Conservation (phyloP, 1,140 invertebrate species). For the Cyclina sinensis region DNA sequence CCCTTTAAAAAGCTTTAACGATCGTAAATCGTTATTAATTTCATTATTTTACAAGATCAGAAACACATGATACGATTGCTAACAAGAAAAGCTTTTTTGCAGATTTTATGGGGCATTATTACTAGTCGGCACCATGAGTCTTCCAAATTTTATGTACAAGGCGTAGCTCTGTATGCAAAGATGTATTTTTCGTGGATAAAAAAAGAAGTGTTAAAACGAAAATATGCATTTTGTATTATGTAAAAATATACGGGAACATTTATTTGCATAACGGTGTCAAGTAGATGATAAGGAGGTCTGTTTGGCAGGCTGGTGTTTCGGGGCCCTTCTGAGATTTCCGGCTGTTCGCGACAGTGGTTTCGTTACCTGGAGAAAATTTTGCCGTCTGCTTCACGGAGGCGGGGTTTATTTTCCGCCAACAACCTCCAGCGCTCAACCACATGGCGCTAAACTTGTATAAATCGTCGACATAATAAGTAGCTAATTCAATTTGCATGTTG, state of each 20-base stretch:
- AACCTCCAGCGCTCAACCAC: slow-evolving; percentile 8
- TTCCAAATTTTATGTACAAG: not conserved
- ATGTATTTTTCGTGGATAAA: not conserved
- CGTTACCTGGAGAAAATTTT: not conserved
- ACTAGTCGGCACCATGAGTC: slow-evolving; percentile 1
- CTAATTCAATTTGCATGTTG: slow-evolving; percentile 70
- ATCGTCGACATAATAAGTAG: slow-evolving; percentile 52
- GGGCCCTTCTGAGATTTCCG: slow-evolving; percentile 2
- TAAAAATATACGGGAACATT: not conserved
- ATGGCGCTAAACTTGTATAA: slow-evolving; percentile 59
- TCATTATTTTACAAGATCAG: slow-evolving; percentile 44
- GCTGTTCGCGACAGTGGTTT: slow-evolving; percentile 3
- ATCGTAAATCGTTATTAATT: slow-evolving; percentile 48
- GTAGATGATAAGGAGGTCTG: not conserved
- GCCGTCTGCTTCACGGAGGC: not conserved
- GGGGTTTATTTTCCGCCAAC: not conserved
- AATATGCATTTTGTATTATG: not conserved
- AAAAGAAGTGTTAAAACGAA: not conserved
- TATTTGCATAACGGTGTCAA: slow-evolving; percentile 20
- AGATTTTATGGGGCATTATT: slow-evolving; percentile 12
- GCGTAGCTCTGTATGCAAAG: not conserved
- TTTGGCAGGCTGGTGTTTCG: not conserved
- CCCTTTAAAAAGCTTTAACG: not conserved
- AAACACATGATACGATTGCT: slow-evolving; percentile 43
- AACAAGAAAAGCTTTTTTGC: slow-evolving; percentile 29